Base-by-base conservation (phyloP, 2,797 vertebrate genomes). In the Liparis tanakae region DNA sequence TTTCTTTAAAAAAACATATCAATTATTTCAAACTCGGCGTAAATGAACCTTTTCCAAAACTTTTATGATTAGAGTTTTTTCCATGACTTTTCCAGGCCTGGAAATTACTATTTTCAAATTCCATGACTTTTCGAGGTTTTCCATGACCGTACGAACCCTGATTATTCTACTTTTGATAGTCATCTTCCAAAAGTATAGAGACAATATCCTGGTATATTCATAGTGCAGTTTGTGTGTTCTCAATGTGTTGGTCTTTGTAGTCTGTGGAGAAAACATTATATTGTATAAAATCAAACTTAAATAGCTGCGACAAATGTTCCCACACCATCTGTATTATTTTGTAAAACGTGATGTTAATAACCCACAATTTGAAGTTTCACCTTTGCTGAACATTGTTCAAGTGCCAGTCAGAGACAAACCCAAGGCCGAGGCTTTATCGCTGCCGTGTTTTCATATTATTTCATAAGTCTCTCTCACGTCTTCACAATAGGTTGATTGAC, bases 401-500 rank as follows among this genome's bases (percentile, higher is more conserved):
- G 25, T 4, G n/a, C n/a, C n/a, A 10, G 5, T 51, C n/a, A 0
- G n/a, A 51, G n/a, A 20, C 48, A 5, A 22, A 51, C 7, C 15
- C 6, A 7, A 15, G 10, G 6, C 10, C 43, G 41, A 39, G 12
- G 13, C 12, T 20, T 2, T 10, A 3, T 34, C 3, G 4, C 2
- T 14, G 22, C 10, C 4, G 3, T 8, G 6, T 67, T 57, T 51
- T 34, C 8, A n/a, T 48, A 2, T 22, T 59, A 1, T 61, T 30
- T 30, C 25, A 9, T n/a, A 67, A 46, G 10, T 39, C 37, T 41
- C 0, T 10, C 2, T 48, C 74, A 39, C 76, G 4, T 80, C 55
- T 82, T 17, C 20, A 71, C 80, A 77, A 71, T 88, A 99, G 98
- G 92, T 92, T 99, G 91, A 98, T 99, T 83, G 98, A 99, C 84